Base-by-base conservation (phyloP, 2,113 vertebrate genomes). In the Chauna torquata region DNA sequence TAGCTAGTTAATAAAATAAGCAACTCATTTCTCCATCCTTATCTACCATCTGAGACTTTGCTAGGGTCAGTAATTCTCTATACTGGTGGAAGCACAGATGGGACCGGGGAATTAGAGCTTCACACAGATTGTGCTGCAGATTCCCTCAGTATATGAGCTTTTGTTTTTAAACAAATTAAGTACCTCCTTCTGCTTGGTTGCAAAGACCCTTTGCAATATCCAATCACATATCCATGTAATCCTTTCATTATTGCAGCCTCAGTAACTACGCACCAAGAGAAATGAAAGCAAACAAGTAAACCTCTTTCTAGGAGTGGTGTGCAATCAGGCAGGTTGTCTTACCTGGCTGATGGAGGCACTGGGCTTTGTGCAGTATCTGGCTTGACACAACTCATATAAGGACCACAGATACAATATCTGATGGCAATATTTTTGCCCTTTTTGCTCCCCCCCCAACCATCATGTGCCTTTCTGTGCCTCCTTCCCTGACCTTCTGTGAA, bases 51-150 rank as follows among this genome's bases (percentile, higher is more conserved):
- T 97, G 96, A 72, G 86, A n/a, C 82, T 68, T 34, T 44, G 50
- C 50, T 36, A 3, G 84, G 68, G 52, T 78, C 84, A 70, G 66
- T 93, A 95, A 97, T 94, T 97, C 84, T 66, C 82, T 58, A 0
- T 13, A 10, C 80, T 47, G 40, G 15, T 70, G 80, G 75, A 66
- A 94, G 85, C 78, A 95, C 84, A 97, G 95, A 97, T 85, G 95
- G 97, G 82, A 92, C 79, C 38, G 50, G n/a, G 84, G 95, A 95
- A 97, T 97, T 95, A 97, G 32, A 16, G 55, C 58, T 96, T 92
- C 92, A 77, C 83, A 45, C 87, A 95, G 94, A 96, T 86, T 96
- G 84, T 81, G 55, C 91, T 75, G 68, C 6, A 66, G 75, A 86
- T 92, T 96, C 78, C 50, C 71, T 38, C 32, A 44, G 91, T 94